phyloP scores from a whole-genome alignment of 2,888 invertebrate species.

The Dicyrtomina minuta region DNA sequence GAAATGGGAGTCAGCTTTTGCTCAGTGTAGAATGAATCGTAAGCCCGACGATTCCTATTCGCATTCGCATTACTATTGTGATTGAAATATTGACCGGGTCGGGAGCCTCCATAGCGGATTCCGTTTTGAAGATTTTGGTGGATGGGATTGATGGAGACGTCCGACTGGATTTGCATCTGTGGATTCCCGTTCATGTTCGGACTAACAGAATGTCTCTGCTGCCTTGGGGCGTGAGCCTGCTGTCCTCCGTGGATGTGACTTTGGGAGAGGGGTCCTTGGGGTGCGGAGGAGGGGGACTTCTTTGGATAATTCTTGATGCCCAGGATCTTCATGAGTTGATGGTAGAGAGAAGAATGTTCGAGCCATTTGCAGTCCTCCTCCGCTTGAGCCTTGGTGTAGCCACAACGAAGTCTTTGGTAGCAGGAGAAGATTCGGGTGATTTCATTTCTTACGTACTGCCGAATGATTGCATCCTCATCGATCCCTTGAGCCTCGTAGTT shows the following conservation, averaged over 20 bases:
- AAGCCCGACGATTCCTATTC: conserved; percentile 11
- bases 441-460: conserved; percentile 14
- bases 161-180: neutral
- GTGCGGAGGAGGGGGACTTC: neutral
- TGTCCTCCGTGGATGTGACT: neutral
- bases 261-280: neutral
- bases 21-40: conserved; percentile 23
- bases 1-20: conserved; percentile 8
- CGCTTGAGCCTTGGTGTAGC: conserved; percentile 16
- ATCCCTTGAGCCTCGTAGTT: neutral
- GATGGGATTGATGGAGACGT: conserved; percentile 20
- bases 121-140: conserved; percentile 29
- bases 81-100: conserved; percentile 8
- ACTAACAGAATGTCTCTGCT: no score
- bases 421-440: conserved; percentile 26
- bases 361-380: conserved; percentile 30
- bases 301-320: conserved; percentile 22
- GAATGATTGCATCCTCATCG: conserved; percentile 4
- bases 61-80: neutral
- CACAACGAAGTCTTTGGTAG: conserved; percentile 28
- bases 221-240: no score
- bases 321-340: conserved; percentile 29
- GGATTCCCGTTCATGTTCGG: neutral
- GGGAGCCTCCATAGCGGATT: conserved; percentile 17
- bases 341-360: conserved; percentile 21